Evolutionary conservation across 2,797 vertebrate species (phyloP).

Genomic region (Limosa lapponica): DNA sequence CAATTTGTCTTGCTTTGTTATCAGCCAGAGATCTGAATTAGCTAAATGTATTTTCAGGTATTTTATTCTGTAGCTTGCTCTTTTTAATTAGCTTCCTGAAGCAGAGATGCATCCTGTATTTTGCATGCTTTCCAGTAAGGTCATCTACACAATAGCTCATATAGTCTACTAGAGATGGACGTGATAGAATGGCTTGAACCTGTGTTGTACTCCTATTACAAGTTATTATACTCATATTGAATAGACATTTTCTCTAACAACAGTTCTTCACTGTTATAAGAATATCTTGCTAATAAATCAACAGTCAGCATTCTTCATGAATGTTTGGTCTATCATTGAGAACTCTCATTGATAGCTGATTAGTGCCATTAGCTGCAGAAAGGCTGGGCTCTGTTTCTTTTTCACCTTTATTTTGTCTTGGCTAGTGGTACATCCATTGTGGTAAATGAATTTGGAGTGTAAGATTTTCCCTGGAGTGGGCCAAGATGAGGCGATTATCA

Average conservation of each 20-base stretch:
- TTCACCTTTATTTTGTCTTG: neutral
- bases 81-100: conserved; percentile 21
- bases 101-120: neutral
- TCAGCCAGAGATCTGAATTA: conserved; percentile 33
- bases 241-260: neutral
- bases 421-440: neutral
- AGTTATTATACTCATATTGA: neutral
- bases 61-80: neutral
- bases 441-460: neutral
- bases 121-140: neutral
- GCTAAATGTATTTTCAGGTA: conserved; percentile 15
- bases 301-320: neutral
- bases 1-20: conserved; percentile 32
- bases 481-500: neutral
- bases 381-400: neutral
- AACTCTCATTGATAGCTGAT: neutral
- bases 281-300: neutral
- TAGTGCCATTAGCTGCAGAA: neutral
- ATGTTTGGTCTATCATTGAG: neutral
- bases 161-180: neutral
- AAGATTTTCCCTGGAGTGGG: neutral
- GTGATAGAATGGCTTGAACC: neutral
- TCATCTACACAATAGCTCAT: neutral
- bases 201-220: neutral
- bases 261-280: neutral